phyloP scores from a whole-genome alignment of 2,113 vertebrate genomes.

The Elachura formosa region DNA sequence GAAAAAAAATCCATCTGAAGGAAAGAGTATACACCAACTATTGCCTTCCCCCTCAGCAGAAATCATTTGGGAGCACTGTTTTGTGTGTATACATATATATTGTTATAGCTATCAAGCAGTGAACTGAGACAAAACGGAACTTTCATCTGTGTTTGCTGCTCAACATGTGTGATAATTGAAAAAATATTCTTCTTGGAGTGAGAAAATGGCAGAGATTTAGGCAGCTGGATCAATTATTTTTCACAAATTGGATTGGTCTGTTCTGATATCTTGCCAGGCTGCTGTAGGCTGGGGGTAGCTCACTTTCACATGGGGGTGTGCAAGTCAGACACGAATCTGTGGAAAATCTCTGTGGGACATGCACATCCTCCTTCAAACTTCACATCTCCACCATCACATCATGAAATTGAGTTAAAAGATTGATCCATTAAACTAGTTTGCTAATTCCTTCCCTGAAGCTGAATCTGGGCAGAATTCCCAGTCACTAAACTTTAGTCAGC shows the following conservation, averaged over 20 bases:
- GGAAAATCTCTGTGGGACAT: not conserved
- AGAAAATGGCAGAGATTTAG: not conserved
- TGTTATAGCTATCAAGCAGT: not conserved
- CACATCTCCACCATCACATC: not conserved
- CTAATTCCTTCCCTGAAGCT: not conserved
- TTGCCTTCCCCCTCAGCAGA: not conserved
- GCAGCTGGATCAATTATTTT: not conserved
- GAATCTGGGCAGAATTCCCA: slow-evolving; percentile 10
- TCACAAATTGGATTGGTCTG: not conserved
- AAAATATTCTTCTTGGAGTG: not conserved
- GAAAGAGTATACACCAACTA: not conserved
- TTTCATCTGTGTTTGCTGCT: slow-evolving; percentile 13
- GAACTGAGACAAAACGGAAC: not conserved
- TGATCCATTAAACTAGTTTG: not conserved
- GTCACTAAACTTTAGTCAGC: not conserved
- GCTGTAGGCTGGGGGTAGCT: not conserved
- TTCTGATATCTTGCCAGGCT: not conserved
- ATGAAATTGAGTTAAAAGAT: not conserved
- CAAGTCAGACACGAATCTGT: not conserved
- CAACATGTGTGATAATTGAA: not conserved
- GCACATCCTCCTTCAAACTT: not conserved
- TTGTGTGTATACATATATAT: not conserved
- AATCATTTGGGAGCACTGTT: not conserved
- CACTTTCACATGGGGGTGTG: not conserved
- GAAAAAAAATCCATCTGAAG: not conserved